Evolutionary conservation across 2,797 vertebrate genomes (phyloP).

Genomic region (Cynopterus sphinx): DNA sequence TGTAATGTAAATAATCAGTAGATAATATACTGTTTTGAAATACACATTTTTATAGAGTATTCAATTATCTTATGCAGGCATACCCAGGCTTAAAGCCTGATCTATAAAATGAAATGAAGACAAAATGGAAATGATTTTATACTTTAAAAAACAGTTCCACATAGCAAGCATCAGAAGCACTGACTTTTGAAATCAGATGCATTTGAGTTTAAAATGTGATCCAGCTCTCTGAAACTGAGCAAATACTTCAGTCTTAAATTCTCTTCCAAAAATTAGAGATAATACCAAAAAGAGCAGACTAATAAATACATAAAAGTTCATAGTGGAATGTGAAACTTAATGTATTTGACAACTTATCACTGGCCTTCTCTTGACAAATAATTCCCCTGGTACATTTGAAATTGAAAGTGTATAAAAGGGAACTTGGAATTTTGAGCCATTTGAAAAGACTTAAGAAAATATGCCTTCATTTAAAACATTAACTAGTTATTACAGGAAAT

Average conservation of each 20-base stretch:
- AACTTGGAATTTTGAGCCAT: background rate
- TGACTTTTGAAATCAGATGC: background rate
- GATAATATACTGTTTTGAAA: conserved; percentile 31
- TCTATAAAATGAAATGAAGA: conserved; percentile 21
- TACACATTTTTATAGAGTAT: conserved; percentile 10
- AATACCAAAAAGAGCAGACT: background rate
- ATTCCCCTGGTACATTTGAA: background rate
- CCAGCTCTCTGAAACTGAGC: background rate
- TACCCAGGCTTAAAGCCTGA: background rate
- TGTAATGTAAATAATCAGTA: background rate
- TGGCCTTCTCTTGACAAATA: background rate
- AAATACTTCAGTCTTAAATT: background rate
- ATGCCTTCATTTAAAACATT: conserved; percentile 17
- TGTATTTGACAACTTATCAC: background rate
- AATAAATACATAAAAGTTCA: background rate
- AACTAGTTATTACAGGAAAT: background rate
- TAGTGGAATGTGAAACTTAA: background rate
- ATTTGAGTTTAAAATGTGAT: background rate
- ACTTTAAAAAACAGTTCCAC: background rate
- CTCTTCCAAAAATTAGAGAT: background rate
- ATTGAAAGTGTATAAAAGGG: background rate
- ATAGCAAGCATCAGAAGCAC: background rate
- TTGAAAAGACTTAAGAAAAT: conserved; percentile 10
- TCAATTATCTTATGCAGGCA: background rate
- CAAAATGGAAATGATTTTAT: background rate